Percentiles rank a stretch among this genome's conserved stretches.
These are phyloP conservation scores for Orthosia incerta DNA, from an alignment of 2,888 invertebrate species.

Conservation along the genomic window DNA sequence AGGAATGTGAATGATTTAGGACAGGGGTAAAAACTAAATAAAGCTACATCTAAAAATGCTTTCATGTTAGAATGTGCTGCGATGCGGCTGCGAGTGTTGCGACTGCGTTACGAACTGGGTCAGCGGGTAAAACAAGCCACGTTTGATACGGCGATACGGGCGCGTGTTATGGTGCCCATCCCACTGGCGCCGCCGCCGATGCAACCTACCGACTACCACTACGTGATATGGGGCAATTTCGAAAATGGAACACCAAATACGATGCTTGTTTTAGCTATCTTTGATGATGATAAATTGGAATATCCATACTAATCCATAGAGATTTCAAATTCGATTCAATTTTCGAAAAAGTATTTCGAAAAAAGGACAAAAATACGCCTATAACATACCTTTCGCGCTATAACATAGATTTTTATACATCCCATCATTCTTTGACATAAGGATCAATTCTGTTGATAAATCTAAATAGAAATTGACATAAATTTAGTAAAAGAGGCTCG, in stretches of 20 bases:
- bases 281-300: slow-evolving; percentile 5
- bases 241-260: slow-evolving; percentile 39
- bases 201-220: slow-evolving; percentile 34
- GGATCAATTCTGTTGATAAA: neutral
- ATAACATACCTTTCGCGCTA: too few relatives aligned
- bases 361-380: too few relatives aligned
- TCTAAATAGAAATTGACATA: slow-evolving; percentile 1
- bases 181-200: slow-evolving; percentile 68
- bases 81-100: slow-evolving; percentile 60
- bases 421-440: neutral
- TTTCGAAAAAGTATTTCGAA: neutral
- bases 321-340: neutral
- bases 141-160: slow-evolving; percentile 65
- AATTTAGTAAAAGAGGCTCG: slow-evolving; percentile 19
- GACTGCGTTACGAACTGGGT: slow-evolving; percentile 77
- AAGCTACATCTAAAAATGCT: slow-evolving; percentile 48
- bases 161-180: slow-evolving; percentile 63
- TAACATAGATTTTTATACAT: too few relatives aligned
- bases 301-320: neutral
- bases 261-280: slow-evolving; percentile 13
- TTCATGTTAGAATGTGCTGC: slow-evolving; percentile 46
- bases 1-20: slow-evolving; percentile 51
- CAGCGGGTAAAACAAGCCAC: slow-evolving; percentile 73
- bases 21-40: slow-evolving; percentile 47
- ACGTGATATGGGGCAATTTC: slow-evolving; percentile 16